Base-by-base conservation (phyloP, 2,113 vertebrate genomes). In the Laterallus jamaicensis region DNA sequence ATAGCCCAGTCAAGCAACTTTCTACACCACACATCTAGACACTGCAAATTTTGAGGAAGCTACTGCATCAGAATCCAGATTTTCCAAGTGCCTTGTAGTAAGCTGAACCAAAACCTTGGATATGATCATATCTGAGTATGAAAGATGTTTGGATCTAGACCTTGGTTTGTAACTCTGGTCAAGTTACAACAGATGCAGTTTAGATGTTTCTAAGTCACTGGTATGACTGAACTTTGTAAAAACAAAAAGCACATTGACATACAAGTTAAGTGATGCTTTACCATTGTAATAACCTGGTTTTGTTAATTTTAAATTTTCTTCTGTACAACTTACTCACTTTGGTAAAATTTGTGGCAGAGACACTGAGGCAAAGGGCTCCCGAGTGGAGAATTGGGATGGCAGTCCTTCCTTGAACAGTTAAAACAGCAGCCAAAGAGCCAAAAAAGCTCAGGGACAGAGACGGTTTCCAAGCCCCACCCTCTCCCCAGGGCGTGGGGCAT, bases 11-110 rank as follows among this genome's bases (percentile, higher is more conserved):
- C 10, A 86, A 77, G 50, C 1, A 85, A 69, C n/a, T n/a, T 15
- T 89, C 40, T n/a, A 70, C 49, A 88, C 42, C 49, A 81, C 87
- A 96, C 94, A 95, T 91, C 94, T 95, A 93, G 89, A 92, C 58
- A 62, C 24, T 66, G 54, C 44, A 92, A 85, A 87, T 42, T 39
- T 49, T 69, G 31, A 92, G 81, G 59, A 93, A 93, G 80, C 86
- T 91, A 71, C 58, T 82, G 70, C 44, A 79, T 95, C 54, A 80
- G 58, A 93, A 79, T 92, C 74, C 94, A 95, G 78, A 87, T 68
- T 97, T 87, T 82, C 69, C 95, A 97, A 94, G 84, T 96, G 93
- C 87, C 59, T 69, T 58, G 8, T 82, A 95, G 88, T 2, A 3
- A 95, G 54, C 40, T 85, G 74, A 89, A 95, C 35, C 20, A 78